A percentile compares a stretch with the other conserved stretches of the same genome.
Evolutionary conservation across 2,797 vertebrate species (phyloP).

Genomic region (Chelon auratus): DNA sequence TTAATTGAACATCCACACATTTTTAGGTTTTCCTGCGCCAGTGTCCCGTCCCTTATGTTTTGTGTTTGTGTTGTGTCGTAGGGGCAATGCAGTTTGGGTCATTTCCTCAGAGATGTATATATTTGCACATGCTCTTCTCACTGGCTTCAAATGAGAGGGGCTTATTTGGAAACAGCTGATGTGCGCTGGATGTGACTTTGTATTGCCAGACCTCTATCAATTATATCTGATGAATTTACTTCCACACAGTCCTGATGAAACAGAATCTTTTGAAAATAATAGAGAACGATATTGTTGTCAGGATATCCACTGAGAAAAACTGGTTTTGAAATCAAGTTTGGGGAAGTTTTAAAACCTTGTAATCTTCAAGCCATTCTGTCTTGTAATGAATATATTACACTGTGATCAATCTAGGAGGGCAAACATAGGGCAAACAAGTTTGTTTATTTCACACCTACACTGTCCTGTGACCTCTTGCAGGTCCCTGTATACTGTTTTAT

Average conservation of each 20-base stretch:
- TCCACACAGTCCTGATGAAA: too few relatives aligned
- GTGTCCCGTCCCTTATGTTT: background rate
- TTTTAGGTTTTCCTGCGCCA: background rate
- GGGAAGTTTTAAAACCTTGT: background rate
- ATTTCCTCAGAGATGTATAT: background rate
- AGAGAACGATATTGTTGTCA: background rate
- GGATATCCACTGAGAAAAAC: too few relatives aligned
- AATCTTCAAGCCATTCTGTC: too few relatives aligned
- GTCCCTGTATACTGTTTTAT: conserved; percentile 17
- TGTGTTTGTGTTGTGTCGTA: background rate
- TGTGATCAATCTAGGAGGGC: conserved; percentile 2
- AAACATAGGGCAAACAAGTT: too few relatives aligned
- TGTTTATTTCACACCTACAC: background rate
- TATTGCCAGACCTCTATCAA: too few relatives aligned
- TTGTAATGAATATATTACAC: background rate
- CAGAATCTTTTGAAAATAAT: background rate
- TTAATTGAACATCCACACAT: background rate
- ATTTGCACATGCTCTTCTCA: background rate
- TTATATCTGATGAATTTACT: background rate
- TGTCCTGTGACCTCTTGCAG: conserved; percentile 12
- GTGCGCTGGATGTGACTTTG: too few relatives aligned
- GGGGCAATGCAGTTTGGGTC: background rate
- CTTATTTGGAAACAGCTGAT: background rate
- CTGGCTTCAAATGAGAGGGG: background rate
- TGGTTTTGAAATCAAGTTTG: too few relatives aligned